Base-by-base conservation (phyloP, 2,113 vertebrate species). In the Callocephalon fimbriatum region DNA sequence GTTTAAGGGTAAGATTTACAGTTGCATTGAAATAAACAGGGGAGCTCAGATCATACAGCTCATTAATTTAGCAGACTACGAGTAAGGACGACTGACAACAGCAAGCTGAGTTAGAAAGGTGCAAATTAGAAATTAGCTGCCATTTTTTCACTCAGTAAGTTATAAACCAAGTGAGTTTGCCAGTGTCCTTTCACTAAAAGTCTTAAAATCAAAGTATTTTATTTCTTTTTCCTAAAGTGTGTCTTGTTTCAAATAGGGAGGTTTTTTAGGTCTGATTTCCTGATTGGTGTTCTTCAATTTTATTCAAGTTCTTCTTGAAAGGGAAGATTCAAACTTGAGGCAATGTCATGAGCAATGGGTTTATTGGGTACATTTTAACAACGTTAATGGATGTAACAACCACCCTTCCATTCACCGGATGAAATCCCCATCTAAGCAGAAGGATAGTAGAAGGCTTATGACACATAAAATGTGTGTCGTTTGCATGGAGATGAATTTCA, bases 401-500 rank as follows among this genome's bases (percentile, higher is more conserved):
- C 89, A 95, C 76, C 91, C 73, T 93, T 77, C 92, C 76, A 53
- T 84, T 92, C 96, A 92, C 44, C 12, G 65, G 88, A 44, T 95
- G 92, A 97, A 96, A 95, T 62, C 80, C 45, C 62, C 76, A 71
- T 61, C 94, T 62, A 78, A 82, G 86, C 91, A 86, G 79, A 89
- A 93, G 86, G 76, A 78, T 44, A 82, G 94, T 38, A 68, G 91
- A 58, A 88, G 80, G 44, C 88, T 93, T 72, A 95, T 79, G 94
- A 94, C 94, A 75, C 91, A 95, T 95, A 95, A 96, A 96, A 94
- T 11, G 61, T 61, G 77, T 88, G 92, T 96, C 92, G 86, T 92
- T 93, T 95, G 94, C 95, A 95, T 78, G 95, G 92, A 95, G 96
- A 96, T 97, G 95, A 91, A 97, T 97, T 97, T 95, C 91, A 96